Conservation (phyloP, 2,797 vertebrate species). For the Trematomus bernacchii region DNA sequence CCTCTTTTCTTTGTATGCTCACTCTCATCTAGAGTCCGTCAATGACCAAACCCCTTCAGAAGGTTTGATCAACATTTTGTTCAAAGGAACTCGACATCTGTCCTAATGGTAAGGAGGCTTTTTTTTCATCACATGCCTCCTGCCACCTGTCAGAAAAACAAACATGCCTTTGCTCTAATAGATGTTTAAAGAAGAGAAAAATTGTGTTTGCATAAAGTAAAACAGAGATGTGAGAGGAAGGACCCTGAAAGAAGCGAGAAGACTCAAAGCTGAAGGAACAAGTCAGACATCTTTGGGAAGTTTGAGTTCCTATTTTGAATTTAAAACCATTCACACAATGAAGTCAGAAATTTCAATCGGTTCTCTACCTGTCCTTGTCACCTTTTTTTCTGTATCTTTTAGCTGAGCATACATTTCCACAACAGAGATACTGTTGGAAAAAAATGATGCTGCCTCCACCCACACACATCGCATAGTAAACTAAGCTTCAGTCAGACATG, state of each 20-base stretch:
- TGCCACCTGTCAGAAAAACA: conserved; percentile 75
- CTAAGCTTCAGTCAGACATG: conserved; percentile 50
- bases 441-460: conserved; percentile 54
- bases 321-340: conserved; percentile 30
- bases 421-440: conserved; percentile 41
- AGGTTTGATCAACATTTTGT: conserved; percentile 68
- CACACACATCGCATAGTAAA: conserved; percentile 60
- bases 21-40: conserved; percentile 68
- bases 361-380: conserved; percentile 35
- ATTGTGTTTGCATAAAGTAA: conserved; percentile 45
- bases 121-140: conserved; percentile 45
- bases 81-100: conserved; percentile 66
- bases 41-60: conserved; percentile 66
- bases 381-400: conserved; percentile 37
- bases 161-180: conserved; percentile 68
- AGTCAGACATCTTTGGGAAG: conserved; percentile 52
- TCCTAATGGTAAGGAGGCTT: conserved; percentile 61
- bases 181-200: conserved; percentile 58
- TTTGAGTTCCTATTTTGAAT: conserved; percentile 56
- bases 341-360: conserved; percentile 50
- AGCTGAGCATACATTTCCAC: conserved; percentile 38
- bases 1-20: conserved; percentile 46
- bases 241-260: conserved; percentile 43
- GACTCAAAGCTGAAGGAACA: conserved; percentile 45
- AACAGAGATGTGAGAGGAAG: conserved; percentile 52